Conservation (phyloP, 2,888 invertebrate species). For the Cenopis cana region DNA sequence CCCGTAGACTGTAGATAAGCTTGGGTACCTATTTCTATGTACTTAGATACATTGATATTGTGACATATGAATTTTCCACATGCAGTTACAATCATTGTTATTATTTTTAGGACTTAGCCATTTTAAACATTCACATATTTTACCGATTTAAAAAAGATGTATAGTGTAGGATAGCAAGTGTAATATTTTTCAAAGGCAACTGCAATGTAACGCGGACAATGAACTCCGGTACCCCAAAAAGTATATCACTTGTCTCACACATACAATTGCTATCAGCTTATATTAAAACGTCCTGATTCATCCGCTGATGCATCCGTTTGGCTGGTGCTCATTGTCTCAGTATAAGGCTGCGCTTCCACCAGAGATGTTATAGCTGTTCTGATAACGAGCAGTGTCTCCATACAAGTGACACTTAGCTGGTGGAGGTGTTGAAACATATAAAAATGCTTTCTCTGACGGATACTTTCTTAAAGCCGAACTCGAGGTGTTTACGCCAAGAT, state of each 20-base stretch:
- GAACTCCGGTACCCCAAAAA: neutral
- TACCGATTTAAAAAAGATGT: no score
- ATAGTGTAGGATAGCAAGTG: no score
- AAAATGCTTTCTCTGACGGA: no score
- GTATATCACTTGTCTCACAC: neutral
- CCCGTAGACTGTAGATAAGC: constrained; percentile 12
- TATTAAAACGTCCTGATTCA: constrained; percentile 39
- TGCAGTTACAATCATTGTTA: neutral
- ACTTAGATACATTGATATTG: no score
- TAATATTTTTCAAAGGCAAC: neutral
- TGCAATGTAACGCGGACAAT: neutral
- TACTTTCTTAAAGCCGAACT: constrained; percentile 49
- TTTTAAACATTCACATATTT: no score
- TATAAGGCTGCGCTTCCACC: constrained; percentile 46
- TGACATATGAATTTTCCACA: no score
- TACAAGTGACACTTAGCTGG: no score
- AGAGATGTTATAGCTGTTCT: no score
- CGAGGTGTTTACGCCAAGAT: constrained; percentile 55
- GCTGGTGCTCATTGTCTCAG: constrained; percentile 50
- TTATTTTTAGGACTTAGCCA: no score
- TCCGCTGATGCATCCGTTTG: constrained; percentile 17
- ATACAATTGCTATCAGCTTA: constrained; percentile 24
- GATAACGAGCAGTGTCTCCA: no score
- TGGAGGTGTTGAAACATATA: no score
- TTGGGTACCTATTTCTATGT: constrained; percentile 16